Evolutionary conservation across 2,113 vertebrate genomes (phyloP).

Genomic region (Lucifuga dentata): DNA sequence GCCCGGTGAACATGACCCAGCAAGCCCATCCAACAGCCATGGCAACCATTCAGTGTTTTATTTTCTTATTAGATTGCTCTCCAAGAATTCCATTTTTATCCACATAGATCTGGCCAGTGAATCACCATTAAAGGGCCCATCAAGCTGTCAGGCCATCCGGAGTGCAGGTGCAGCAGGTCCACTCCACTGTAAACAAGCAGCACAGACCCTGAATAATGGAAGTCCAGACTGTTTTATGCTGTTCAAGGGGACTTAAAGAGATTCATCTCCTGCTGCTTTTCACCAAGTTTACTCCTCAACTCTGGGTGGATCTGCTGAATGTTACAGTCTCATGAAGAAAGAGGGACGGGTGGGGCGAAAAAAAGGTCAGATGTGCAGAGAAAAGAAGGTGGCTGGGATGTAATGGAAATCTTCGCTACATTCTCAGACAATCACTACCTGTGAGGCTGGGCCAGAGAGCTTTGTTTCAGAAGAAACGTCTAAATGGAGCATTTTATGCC

Average conservation of each 20-base stretch:
- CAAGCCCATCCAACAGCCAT: conserved; percentile 68
- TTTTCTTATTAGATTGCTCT: conserved; percentile 84
- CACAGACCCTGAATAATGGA: conserved; percentile 78
- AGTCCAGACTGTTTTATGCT: conserved; percentile 75
- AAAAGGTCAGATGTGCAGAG: conserved; percentile 34
- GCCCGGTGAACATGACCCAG: conserved; percentile 59
- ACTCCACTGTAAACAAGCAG: conserved; percentile 82
- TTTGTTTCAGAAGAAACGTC: conserved; percentile 71
- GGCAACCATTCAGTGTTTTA: conserved; percentile 77
- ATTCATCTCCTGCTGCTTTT: conserved; percentile 79
- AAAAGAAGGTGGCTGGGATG: conserved; percentile 36
- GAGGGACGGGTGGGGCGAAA: conserved; percentile 35
- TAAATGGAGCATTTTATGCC: conserved; percentile 75
- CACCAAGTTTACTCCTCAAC: conserved; percentile 73
- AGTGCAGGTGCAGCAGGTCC: conserved; percentile 77
- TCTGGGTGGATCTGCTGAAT: conserved; percentile 58
- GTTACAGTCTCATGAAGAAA: conserved; percentile 57
- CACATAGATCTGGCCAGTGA: conserved; percentile 83
- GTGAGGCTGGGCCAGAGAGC: conserved; percentile 61
- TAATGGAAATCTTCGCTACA: conserved; percentile 69
- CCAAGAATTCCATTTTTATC: conserved; percentile 86
- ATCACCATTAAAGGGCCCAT: conserved; percentile 85
- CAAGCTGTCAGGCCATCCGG: conserved; percentile 82
- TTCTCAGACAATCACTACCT: conserved; percentile 73
- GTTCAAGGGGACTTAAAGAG: conserved; percentile 75